Evolutionary conservation across 2,888 invertebrate genomes (phyloP).

Genomic region (Clanis bilineata): DNA sequence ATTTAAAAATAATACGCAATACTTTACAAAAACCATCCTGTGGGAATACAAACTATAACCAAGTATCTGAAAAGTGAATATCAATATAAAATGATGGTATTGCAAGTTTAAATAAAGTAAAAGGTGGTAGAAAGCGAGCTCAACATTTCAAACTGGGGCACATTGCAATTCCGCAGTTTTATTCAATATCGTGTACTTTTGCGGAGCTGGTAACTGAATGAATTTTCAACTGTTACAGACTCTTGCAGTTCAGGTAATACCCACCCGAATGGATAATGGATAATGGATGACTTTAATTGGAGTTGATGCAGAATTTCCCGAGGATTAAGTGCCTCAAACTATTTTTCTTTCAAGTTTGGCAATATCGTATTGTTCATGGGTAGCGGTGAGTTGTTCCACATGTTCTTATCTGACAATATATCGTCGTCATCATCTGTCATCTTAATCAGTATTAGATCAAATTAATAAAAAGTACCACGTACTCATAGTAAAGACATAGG

Average conservation of each 20-base stretch:
- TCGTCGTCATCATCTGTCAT: too few species aligned
- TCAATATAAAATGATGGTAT: background rate
- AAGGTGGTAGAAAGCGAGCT: constrained; percentile 12
- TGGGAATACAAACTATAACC: background rate
- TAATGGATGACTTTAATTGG: background rate
- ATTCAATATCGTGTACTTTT: constrained; percentile 32
- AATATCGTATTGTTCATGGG: too few species aligned
- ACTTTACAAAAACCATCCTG: background rate
- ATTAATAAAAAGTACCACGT: too few species aligned
- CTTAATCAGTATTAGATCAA: too few species aligned
- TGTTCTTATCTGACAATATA: too few species aligned
- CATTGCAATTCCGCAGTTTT: constrained; percentile 26
- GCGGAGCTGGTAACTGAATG: constrained; percentile 24
- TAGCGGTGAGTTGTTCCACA: too few species aligned
- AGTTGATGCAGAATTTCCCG: too few species aligned
- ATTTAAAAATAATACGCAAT: too few species aligned
- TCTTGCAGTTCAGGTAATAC: constrained; percentile 1
- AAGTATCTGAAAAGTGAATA: background rate
- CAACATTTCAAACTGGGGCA: constrained; percentile 17
- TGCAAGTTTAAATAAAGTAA: constrained; percentile 4
- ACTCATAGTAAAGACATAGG: too few species aligned
- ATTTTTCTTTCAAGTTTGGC: too few species aligned
- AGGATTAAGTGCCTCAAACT: too few species aligned
- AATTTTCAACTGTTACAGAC: constrained; percentile 21
- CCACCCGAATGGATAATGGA: background rate